Evolutionary conservation across 1,140 invertebrate species (phyloP), one percentile per base, ranked within the genome.

Genomic region (Dendroctonus valens): DNA sequence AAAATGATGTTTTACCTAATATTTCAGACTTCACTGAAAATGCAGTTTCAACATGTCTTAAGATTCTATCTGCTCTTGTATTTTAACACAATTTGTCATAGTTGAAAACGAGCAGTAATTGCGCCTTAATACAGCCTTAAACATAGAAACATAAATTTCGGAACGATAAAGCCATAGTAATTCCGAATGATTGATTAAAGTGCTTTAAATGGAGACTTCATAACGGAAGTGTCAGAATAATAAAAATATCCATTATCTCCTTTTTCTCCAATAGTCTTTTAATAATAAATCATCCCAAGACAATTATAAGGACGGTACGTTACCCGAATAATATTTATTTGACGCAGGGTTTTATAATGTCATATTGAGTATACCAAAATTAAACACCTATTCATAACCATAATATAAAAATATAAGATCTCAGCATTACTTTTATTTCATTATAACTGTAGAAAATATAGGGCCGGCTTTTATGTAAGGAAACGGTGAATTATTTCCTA

Each of bases 231-330:
- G 71, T 72, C 71, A 65, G 71, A 69, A 70, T 72, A 72, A 72
- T 72, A 72, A 72, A 72, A 72, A 70, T 70, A 72, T 66, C 64
- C 64, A 72, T 72, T 72, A 72, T 72, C 71, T 72, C 66, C 63
- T 67, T 67, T 62, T 68, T 72, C 67, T 69, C 52, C 68, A 70
- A 72, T 70, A 69, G 68, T 69, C 65, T 67, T 59, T 48, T 59
- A 55, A 72, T 69, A 72, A 72, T 72, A 72, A 72, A 72, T 72
- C 71, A 72, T 54, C 69, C 60, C 11, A 46, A 69, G 69, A 70
- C 71, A 63, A 70, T 72, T 72, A 70, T 70, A 69, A 70, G 70
- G 57, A 52, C 42, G 54, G 26, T 65, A 55, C 62, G 62, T 62
- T 62, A 62, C 50, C 52, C 52, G 52, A 51, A 55, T 65, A 48